These are phyloP conservation scores for Lamprotornis superbus DNA, from an alignment of 2,113 vertebrate species.

Conservation along the genomic window DNA sequence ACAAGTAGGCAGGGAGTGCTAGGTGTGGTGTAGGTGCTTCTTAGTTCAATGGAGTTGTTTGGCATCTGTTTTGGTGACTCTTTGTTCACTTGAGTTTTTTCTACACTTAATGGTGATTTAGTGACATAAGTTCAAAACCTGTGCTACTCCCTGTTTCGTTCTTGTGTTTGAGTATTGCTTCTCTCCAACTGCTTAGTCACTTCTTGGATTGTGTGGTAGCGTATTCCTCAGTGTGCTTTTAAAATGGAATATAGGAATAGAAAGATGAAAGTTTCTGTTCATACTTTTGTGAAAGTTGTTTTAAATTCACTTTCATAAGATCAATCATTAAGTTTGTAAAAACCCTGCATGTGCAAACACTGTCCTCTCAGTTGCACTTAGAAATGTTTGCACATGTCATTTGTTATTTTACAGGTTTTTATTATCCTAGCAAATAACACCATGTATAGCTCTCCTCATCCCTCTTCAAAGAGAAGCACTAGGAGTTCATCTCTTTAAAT, in stretches of 20 bases:
- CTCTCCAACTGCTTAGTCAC: fast-evolving
- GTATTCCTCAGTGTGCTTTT: fast-evolving
- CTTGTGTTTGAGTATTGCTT: fast-evolving
- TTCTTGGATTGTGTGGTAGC: neutral
- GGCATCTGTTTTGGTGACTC: fast-evolving
- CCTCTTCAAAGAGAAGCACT: neutral
- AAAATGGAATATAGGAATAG: fast-evolving
- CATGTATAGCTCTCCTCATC: fast-evolving
- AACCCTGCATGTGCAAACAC: fast-evolving
- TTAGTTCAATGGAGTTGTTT: neutral
- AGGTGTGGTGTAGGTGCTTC: neutral
- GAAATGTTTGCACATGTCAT: fast-evolving
- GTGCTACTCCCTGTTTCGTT: fast-evolving
- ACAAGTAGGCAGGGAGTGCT: fast-evolving
- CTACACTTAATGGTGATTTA: fast-evolving
- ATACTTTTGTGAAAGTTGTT: fast-evolving
- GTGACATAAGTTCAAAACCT: neutral
- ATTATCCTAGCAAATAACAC: neutral
- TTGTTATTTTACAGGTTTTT: neutral
- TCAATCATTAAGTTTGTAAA: neutral
- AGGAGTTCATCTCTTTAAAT: fast-evolving
- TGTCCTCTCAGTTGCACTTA: fast-evolving
- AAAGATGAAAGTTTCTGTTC: neutral
- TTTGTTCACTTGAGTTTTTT: fast-evolving
- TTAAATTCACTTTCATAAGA: fast-evolving